Evolutionary conservation across 2,113 vertebrate genomes (phyloP), one percentile per base, ranked within the genome.

Genomic region (Amphilophus citrinellus): DNA sequence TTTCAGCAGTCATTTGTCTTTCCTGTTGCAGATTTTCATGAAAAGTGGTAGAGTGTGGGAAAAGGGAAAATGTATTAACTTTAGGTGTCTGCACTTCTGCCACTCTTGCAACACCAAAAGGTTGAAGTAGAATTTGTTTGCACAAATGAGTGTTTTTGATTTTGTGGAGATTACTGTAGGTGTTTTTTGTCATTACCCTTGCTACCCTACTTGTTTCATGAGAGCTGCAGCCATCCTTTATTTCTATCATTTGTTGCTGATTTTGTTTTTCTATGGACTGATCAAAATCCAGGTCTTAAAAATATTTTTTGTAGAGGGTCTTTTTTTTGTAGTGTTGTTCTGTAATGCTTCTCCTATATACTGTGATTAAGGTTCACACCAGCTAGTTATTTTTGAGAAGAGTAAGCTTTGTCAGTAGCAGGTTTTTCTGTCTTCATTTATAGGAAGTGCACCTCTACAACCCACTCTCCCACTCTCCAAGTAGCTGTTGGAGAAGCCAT

Each of bases 261-360:
- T 32, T 20, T 73, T 53, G 44, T 73, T 53, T 53, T 10, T 32
- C 66, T 32, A 44, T 53, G 44, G 24, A 71, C 50, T 73, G 27
- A n/a, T 73, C 18, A n/a, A 53, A 53, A 73, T 73, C 24, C 66
- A 32, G 13, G 27, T 73, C 47, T 32, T 32, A 47, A 47, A 47
- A 47, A 15, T 47, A 14, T 13, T 13, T 47, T 47, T 47, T 47
- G 44, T 42, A 53, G 24, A 0, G 24, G 44, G 42, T 6, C 18
- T 73, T 53, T 32, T 32, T 53, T 27, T 53, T 13, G 10, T 53
- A 8, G 0, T 17, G 14, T 37, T 44, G 30, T 71, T 11, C 15
- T 0, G 24, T 2, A 50, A 50, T 32, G 27, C 66, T 14, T 53
- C 0, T 0, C 53, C 27, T 53, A 32, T 5, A 53, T 50, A 13